Evolutionary conservation across 1,140 invertebrate species (phyloP).

Genomic region (Heliconius melpomene): DNA sequence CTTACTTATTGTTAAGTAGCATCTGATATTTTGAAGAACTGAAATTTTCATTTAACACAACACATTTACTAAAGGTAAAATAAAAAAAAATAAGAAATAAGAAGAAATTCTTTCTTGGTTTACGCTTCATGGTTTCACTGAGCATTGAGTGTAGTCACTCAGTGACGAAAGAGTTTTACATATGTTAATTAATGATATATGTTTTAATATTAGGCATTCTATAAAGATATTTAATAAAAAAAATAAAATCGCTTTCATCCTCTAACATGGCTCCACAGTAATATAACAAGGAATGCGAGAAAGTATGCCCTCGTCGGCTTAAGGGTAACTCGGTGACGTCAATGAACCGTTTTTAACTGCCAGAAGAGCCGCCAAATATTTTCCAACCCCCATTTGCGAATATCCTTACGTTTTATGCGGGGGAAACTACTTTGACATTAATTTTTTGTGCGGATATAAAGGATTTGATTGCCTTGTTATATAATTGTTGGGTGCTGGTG

Average conservation of each 20-base stretch:
- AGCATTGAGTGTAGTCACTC: too few species aligned
- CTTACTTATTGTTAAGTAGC: too few species aligned
- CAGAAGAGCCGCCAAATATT: constrained; percentile 20
- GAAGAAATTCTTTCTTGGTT: too few species aligned
- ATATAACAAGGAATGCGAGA: constrained; percentile 21
- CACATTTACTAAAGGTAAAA: too few species aligned
- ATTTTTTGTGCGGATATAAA: constrained; percentile 1
- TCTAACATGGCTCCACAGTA: neutral
- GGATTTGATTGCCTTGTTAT: neutral
- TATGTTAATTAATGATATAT: too few species aligned
- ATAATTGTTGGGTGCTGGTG: neutral
- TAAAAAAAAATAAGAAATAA: too few species aligned
- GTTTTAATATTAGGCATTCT: too few species aligned
- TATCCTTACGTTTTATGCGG: constrained; percentile 14
- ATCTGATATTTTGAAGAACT: too few species aligned
- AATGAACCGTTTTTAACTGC: constrained; percentile 21
- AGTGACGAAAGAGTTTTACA: too few species aligned
- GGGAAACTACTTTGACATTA: constrained; percentile 6
- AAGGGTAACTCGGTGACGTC: constrained; percentile 20
- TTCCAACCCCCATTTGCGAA: constrained; percentile 18
- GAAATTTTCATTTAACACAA: too few species aligned
- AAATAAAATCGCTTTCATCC: neutral
- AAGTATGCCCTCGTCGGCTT: constrained; percentile 22
- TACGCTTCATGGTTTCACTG: too few species aligned
- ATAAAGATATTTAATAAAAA: neutral